Base-by-base conservation (phyloP, 2,888 invertebrate species). In the Chaetogeoica ovagalla region DNA sequence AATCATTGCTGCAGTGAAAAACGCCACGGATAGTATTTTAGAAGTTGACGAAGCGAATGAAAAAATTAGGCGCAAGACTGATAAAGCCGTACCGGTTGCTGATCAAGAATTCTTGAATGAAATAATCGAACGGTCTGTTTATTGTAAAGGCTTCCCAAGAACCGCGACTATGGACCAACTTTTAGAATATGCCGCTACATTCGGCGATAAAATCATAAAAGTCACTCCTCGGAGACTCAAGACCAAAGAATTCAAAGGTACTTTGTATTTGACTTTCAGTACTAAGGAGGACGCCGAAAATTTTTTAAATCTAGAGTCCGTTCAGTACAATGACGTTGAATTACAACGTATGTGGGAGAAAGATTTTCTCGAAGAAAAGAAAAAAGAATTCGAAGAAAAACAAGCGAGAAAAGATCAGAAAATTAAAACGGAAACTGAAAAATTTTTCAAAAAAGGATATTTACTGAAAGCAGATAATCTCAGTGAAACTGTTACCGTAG, bases 241-340 rank as follows among this genome's bases (percentile, higher is more conserved):
- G 63, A 79, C 55, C 0, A 79, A 79, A 70, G 70, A 89, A 82
- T 95, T 95, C 85, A 95, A 98, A 88, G 98, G 98, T 72, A 98
- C 98, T 1, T 91, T 97, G 71, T 97, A 97, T 86, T 91, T 92
- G 15, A 93, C 94, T 8, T 98, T 97, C 86, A 90, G 91, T 84
- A 92, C 91, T 52, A 89, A 90, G 76, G 96, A 96, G 77, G 90
- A 91, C 85, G 94, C 95, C 4, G 91, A 94, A 84, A 91, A 91
- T 82, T 95, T 96, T 85, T 86, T 95, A 59, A 90, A 90, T 30
- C 87, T 88, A 30, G 91, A 93, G 83, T 87, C 87, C 59, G 87
- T 93, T 8, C 92, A 93, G 84, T 94, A 90, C 84, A 88, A 88
- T 0, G 92, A 91, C 0, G 88, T 87, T 1, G 90, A 90, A 65